These are phyloP conservation scores for Periplaneta americana DNA, from an alignment of 1,140 invertebrate genomes.

Conservation along the genomic window DNA sequence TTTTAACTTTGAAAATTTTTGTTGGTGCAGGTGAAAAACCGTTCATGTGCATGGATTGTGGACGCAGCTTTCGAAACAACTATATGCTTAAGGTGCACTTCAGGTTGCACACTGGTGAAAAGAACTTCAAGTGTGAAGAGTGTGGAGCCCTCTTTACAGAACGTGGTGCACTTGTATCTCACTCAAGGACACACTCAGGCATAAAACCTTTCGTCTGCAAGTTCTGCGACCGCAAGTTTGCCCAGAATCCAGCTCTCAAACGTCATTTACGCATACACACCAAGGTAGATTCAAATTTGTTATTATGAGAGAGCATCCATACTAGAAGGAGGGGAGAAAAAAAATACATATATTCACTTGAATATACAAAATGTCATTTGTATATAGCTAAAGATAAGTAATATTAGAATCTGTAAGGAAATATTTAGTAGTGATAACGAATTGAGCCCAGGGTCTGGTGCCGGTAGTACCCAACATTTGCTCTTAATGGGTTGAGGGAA, in stretches of 20 bases:
- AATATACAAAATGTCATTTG: no score
- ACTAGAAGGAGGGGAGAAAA: no score
- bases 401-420: no score
- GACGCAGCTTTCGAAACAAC: slow-evolving; percentile 8
- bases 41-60: slow-evolving; percentile 5
- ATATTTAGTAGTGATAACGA: no score
- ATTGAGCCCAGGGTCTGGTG: no score
- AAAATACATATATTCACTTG: no score
- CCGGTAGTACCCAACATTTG: no score
- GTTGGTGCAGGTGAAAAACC: background rate
- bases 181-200: background rate
- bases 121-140: slow-evolving; percentile 26
- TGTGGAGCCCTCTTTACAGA: background rate
- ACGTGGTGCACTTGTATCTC: background rate
- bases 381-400: no score
- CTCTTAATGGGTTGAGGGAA: no score
- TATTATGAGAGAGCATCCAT: no score
- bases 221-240: background rate
- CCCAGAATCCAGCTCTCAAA: background rate
- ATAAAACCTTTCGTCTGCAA: background rate
- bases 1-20: no score
- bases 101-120: slow-evolving; percentile 23
- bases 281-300: no score
- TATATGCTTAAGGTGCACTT: slow-evolving; percentile 28
- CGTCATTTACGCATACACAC: background rate